Evolutionary conservation across 1,140 invertebrate genomes (phyloP), one percentile per base, ranked within the genome.

Genomic region (Planococcus citri): DNA sequence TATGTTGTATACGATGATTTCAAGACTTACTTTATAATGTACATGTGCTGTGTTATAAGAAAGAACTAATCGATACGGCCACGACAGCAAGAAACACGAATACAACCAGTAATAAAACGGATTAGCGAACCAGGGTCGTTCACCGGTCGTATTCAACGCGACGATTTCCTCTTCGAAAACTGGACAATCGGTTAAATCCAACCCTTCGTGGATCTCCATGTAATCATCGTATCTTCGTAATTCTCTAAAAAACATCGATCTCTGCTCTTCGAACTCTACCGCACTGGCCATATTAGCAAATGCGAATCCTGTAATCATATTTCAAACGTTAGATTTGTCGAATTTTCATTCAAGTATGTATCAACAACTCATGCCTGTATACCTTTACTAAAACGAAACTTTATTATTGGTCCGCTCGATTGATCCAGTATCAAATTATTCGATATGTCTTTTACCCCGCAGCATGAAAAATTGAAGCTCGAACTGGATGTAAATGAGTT

Each of bases 131-230:
- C 85, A 88, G 71, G 85, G 81, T 17, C 12, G 33, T 74, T 83
- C 76, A 77, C 87, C 81, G 71, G 82, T 78, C 76, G 88, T 81
- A 73, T 85, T 79, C 79, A 83, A 82, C 75, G 87, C 78, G 76
- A 78, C 83, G 79, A 89, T 83, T 72, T 85, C 83, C 75, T 90
- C 87, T 73, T 84, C 84, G 77, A 90, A 87, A 71, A 79, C 79
- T 10, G 74, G 27, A n/a, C 80, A 78, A 74, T 82, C 82, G 2
- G 81, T 83, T 14, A 94, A 80, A 77, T 93, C 91, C 67, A 94
- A 82, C 12, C 91, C 90, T 76, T 94, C 92, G 2, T 88, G 79
- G 83, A 91, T 92, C 79, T 94, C 91, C 87, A 93, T 89, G 77
- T 92, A 93, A 78, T 93, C 90, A 75, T 93, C 91, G 61, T 86